Percentiles rank a stretch among this genome's conserved stretches.
Evolutionary conservation across 2,888 invertebrate species (phyloP).

Genomic region (Trissolcus brochymenae): DNA sequence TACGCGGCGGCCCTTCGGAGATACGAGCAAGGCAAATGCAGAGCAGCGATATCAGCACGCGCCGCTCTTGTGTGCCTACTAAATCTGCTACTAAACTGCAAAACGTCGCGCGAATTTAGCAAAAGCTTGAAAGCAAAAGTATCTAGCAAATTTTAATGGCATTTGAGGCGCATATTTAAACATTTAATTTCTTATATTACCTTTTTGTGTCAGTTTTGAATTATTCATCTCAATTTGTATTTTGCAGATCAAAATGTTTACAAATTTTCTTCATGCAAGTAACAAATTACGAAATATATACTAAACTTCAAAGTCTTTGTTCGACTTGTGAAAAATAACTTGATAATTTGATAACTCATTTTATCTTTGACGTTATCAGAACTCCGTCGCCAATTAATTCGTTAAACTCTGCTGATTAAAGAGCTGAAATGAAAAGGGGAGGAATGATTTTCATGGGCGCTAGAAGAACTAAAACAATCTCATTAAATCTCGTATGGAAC

Average conservation of each 20-base stretch:
- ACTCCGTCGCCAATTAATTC: too few relatives aligned
- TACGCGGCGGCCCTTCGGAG: slow-evolving; percentile 45
- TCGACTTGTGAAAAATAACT: too few relatives aligned
- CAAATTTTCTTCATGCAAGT: too few relatives aligned
- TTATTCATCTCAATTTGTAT: too few relatives aligned
- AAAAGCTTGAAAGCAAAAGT: slow-evolving; percentile 48
- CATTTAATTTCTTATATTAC: slow-evolving; percentile 22
- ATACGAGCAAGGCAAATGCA: slow-evolving; percentile 43
- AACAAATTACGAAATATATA: too few relatives aligned
- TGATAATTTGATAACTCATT: too few relatives aligned
- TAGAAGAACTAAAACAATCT: slow-evolving; percentile 9
- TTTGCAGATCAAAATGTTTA: too few relatives aligned
- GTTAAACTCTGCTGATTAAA: neutral
- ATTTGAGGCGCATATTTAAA: slow-evolving; percentile 62
- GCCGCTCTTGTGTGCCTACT: slow-evolving; percentile 73
- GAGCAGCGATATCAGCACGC: slow-evolving; percentile 74
- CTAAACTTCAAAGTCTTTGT: too few relatives aligned
- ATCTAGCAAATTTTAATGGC: slow-evolving; percentile 62
- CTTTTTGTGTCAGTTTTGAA: neutral
- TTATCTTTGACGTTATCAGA: too few relatives aligned
- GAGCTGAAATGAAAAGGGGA: slow-evolving; percentile 3
- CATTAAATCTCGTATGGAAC: slow-evolving; percentile 29
- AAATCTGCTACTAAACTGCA: slow-evolving; percentile 73
- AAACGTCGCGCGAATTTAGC: slow-evolving; percentile 50
- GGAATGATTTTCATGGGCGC: slow-evolving; percentile 2